phyloP scores from a whole-genome alignment of 2,888 invertebrate species.

The Eremobia ochroleuca region DNA sequence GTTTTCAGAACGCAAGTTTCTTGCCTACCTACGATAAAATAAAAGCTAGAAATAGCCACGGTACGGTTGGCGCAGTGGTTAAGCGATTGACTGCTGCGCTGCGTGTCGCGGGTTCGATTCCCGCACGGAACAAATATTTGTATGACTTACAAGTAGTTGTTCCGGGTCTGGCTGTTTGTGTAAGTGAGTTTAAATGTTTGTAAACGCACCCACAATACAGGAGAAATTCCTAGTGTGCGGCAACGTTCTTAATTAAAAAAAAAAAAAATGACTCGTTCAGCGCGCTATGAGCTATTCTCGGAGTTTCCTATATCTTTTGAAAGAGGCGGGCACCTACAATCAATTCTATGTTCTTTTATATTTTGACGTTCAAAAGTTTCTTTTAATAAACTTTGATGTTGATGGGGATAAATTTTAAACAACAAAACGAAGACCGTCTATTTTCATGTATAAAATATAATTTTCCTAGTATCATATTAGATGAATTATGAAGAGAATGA shows the following conservation, averaged over 20 bases:
- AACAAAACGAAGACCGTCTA: not conserved
- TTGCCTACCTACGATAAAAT: not conserved
- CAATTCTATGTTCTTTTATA: not conserved
- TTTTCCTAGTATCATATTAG: not conserved
- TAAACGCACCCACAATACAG: no score
- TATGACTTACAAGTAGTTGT: no score
- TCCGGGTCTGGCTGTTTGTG: no score
- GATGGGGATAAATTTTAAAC: not conserved
- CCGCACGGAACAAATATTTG: no score
- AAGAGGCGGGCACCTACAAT: no score
- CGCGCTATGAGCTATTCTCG: not conserved
- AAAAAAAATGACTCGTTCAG: not conserved
- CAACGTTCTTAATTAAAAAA: no score
- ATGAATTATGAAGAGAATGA: conserved; percentile 22
- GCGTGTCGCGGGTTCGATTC: no score
- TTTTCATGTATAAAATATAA: not conserved
- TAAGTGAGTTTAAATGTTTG: no score
- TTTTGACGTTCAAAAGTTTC: not conserved
- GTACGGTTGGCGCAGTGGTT: no score
- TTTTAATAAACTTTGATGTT: not conserved
- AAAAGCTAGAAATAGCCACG: not conserved
- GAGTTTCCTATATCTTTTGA: not conserved
- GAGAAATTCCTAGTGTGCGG: no score
- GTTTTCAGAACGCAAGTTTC: not conserved
- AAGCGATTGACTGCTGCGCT: no score